These are phyloP conservation scores for Branchipolynoe longqiensis DNA, from an alignment of 2,888 invertebrate species.

Conservation along the genomic window DNA sequence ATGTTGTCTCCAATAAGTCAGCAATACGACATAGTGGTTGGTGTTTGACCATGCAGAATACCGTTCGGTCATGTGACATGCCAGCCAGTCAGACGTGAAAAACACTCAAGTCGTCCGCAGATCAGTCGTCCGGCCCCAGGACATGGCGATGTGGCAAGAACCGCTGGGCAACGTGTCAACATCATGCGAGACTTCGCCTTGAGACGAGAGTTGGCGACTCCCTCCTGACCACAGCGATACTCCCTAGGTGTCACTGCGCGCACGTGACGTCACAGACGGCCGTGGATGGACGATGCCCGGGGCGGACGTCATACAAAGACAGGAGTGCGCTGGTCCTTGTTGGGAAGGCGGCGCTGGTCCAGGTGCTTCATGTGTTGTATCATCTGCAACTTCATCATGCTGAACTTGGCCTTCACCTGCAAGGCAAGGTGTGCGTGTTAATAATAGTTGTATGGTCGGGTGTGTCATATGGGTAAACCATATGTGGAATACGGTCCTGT, in stretches of 20 bases:
- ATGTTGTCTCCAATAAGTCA: no score
- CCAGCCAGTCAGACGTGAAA: no score
- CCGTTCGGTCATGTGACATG: no score
- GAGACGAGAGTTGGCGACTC: conserved; percentile 14
- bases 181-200: conserved; percentile 1
- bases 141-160: conserved; percentile 29
- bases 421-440: no score
- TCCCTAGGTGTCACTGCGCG: background rate
- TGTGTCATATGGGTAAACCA: no score
- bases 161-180: background rate
- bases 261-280: background rate
- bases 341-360: background rate
- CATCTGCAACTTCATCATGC: conserved; percentile 56
- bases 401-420: conserved; percentile 82
- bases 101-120: no score
- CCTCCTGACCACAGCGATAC: background rate
- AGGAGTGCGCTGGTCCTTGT: conserved; percentile 46
- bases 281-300: background rate
- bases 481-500: no score
- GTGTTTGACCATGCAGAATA: no score
- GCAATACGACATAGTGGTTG: no score
- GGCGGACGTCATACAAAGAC: conserved; percentile 46
- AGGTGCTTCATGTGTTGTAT: conserved; percentile 43
- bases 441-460: no score
- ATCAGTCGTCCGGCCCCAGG: no score